Percentiles rank a stretch among this genome's conserved stretches.
Conservation (phyloP, 2,888 invertebrate genomes). For the Torymus aiolomorphi region DNA sequence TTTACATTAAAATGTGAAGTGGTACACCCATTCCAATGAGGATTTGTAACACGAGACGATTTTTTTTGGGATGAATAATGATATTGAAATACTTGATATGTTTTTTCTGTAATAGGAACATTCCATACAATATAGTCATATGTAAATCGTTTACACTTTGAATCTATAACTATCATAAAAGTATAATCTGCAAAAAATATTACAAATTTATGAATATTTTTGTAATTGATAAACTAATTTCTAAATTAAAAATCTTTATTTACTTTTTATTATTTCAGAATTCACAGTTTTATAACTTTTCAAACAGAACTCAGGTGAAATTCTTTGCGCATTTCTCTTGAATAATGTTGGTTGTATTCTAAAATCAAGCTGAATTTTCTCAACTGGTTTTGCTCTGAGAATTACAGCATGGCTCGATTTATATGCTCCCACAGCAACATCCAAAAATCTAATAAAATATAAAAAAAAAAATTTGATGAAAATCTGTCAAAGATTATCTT, state of each 20-base stretch:
- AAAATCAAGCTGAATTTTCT: neutral
- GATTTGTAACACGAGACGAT: neutral
- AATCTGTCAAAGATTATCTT: neutral
- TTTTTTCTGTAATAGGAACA: neutral
- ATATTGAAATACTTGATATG: constrained; percentile 22
- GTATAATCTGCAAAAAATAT: constrained; percentile 30
- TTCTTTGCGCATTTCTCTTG: too few relatives aligned
- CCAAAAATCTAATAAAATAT: constrained; percentile 61
- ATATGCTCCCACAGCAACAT: constrained; percentile 74
- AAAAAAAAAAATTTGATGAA: neutral
- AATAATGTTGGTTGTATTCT: neutral
- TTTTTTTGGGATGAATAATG: constrained; percentile 18
- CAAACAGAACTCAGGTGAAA: neutral
- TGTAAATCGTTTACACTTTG: constrained; percentile 27
- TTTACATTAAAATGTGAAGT: constrained; percentile 21
- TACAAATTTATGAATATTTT: too few relatives aligned
- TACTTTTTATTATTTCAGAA: too few relatives aligned
- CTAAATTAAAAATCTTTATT: too few relatives aligned
- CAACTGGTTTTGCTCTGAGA: constrained; percentile 56
- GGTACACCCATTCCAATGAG: constrained; percentile 38
- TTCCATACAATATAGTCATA: constrained; percentile 15
- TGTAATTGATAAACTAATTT: too few relatives aligned
- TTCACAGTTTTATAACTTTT: neutral
- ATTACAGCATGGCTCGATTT: constrained; percentile 72
- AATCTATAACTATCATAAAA: constrained; percentile 26